Conservation (phyloP, 2,797 vertebrate genomes). For the Danio kyathit region DNA sequence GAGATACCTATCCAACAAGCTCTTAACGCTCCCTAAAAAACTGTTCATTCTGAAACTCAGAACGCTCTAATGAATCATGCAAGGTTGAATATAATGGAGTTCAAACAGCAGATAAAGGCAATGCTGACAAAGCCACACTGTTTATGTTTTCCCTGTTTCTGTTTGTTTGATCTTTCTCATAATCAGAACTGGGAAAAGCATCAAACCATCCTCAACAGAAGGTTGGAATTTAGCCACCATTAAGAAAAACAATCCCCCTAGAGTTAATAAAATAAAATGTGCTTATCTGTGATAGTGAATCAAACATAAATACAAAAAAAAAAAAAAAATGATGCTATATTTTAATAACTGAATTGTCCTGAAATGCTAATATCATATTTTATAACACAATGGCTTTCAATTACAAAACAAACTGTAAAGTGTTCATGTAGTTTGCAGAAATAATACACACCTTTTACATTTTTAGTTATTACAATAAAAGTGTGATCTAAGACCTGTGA, state of each 20-base stretch:
- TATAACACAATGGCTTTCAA: too few species aligned
- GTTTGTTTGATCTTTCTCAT: neutral
- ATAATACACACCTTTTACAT: too few species aligned
- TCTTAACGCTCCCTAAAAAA: conserved; percentile 21
- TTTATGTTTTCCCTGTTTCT: neutral
- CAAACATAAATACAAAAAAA: neutral
- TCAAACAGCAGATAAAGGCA: conserved; percentile 38
- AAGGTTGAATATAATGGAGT: conserved; percentile 31
- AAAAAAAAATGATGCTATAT: too few species aligned
- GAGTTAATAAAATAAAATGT: neutral
- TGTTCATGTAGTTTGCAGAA: too few species aligned
- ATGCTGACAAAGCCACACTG: conserved; percentile 28
- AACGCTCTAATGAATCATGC: neutral
- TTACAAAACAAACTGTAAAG: too few species aligned
- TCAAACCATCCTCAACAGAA: conserved; percentile 17
- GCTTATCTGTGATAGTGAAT: neutral
- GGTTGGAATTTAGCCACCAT: conserved; percentile 28
- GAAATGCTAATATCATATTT: too few species aligned
- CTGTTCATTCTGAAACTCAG: neutral
- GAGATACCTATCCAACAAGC: conserved; percentile 3
- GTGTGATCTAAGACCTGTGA: too few species aligned
- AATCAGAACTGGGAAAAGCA: conserved; percentile 1
- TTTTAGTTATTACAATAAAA: too few species aligned
- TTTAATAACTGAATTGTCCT: too few species aligned
- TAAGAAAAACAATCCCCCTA: conserved; percentile 16